Base-by-base conservation (phyloP, 2,113 vertebrate species). In the Amblyopsis rosae region DNA sequence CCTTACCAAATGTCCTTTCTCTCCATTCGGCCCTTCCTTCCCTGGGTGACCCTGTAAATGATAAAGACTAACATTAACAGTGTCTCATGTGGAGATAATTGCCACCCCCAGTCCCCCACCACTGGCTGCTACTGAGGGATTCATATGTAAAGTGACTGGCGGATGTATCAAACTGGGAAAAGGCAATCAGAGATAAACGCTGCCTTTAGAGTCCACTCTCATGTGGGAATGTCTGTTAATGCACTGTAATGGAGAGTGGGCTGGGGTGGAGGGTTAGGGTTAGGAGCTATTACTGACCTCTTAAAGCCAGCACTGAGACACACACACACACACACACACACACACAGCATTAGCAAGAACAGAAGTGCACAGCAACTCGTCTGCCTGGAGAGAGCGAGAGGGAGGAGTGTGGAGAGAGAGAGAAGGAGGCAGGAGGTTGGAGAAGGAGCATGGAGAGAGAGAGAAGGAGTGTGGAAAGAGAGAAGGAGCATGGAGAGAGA, bases 1-100 rank as follows among this genome's bases (percentile, higher is more conserved):
- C 59, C 79, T 70, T 33, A 98, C 97, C 95, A 96, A 73, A 60
- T 92, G 92, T 33, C 97, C 97, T 86, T 98, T 99, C 80, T 99
- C 97, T 79, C 97, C 97, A 2, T 88, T 48, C 54, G 96, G 97
- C 19, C 97, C 97, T 82, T 99, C 97, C 89, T 99, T 99, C 83
- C 97, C 97, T 48, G 97, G 97, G 80, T 99, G 97, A 78, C 97
- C 97, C 97, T 99, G 73, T 75, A 15, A 77, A 82, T 41, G 73
- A 77, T 86, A 84, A 58, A 80, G 10, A 82, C 51, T 50, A 81
- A 83, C 70, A 82, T 83, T 79, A 35, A 87, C 79, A 64, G 61
- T 47, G 73, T 63, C 59, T 82, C 76, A 75, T 76, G 46, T 67
- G 57, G 61, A 62, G 8, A 73, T 81, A 86, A 84, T 82, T 77